Conservation (phyloP, 2,113 vertebrate species). For the Oreocharis arfaki region DNA sequence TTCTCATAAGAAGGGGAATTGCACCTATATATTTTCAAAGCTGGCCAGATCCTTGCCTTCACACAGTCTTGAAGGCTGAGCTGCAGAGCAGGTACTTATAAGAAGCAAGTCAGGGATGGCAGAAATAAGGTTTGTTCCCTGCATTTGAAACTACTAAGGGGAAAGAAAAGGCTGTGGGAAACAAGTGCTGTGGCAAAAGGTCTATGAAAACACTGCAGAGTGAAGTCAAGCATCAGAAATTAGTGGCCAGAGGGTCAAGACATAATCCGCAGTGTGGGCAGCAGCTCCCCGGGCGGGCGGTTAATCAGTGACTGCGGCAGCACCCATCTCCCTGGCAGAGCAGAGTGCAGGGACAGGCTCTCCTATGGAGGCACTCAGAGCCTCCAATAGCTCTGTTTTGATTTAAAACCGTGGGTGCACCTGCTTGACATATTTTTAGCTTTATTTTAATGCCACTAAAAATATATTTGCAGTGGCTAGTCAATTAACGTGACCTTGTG, state of each 20-base stretch:
- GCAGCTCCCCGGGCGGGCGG: fast-evolving
- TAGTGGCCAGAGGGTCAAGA: neutral
- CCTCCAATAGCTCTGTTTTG: neutral
- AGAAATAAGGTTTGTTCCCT: neutral
- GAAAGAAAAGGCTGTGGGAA: neutral
- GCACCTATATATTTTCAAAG: neutral
- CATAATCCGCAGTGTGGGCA: neutral
- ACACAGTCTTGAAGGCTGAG: neutral
- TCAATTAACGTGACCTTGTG: neutral
- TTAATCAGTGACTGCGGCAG: conserved; percentile 4
- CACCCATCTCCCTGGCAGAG: neutral
- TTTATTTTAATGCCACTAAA: neutral
- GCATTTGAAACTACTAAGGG: neutral
- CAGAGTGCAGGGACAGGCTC: neutral
- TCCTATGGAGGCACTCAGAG: neutral
- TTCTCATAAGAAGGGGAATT: neutral
- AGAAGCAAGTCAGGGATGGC: neutral
- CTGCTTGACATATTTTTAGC: neutral
- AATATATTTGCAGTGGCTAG: neutral
- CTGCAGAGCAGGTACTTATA: neutral
- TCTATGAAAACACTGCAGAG: neutral
- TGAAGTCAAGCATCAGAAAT: conserved; percentile 34
- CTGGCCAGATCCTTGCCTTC: neutral
- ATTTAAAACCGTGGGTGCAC: neutral
- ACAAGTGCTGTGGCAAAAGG: neutral